These are phyloP conservation scores for Gambusia affinis DNA, from an alignment of 2,113 vertebrate genomes.

Conservation along the genomic window DNA sequence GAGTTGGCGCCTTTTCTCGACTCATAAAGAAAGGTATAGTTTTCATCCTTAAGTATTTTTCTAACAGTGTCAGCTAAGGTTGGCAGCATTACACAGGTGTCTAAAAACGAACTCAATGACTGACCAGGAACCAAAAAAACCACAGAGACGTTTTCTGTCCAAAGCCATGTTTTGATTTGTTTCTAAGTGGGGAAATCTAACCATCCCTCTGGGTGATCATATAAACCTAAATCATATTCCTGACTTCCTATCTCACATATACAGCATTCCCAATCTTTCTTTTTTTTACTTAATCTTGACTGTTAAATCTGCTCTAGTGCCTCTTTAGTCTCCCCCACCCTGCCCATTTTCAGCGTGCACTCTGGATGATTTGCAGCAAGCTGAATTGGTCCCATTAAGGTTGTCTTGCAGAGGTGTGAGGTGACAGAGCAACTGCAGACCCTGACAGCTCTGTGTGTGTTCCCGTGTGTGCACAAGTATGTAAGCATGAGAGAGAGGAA, in stretches of 20 bases:
- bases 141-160: constrained; percentile 28
- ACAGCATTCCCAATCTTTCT: neutral
- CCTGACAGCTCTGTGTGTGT: constrained; percentile 58
- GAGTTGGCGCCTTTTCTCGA: constrained; percentile 2
- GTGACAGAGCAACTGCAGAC: constrained; percentile 56
- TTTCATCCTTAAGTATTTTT: constrained; percentile 9
- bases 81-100: constrained; percentile 16
- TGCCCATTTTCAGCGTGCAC: constrained; percentile 47
- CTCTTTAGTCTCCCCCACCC: constrained; percentile 10
- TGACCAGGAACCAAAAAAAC: constrained; percentile 40
- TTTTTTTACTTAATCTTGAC: constrained; percentile 13
- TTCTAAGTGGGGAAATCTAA: constrained; percentile 16
- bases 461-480: constrained; percentile 30
- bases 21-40: constrained; percentile 6
- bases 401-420: constrained; percentile 69
- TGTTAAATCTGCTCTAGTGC: constrained; percentile 24
- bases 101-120: constrained; percentile 31
- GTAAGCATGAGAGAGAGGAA: constrained; percentile 8
- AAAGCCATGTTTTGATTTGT: constrained; percentile 8
- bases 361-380: constrained; percentile 71
- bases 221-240: constrained; percentile 34
- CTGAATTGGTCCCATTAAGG: constrained; percentile 78
- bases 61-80: neutral
- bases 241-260: constrained; percentile 7
- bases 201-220: constrained; percentile 18